phyloP scores from a whole-genome alignment of 2,888 invertebrate species.

The Odontomyia ornata region DNA sequence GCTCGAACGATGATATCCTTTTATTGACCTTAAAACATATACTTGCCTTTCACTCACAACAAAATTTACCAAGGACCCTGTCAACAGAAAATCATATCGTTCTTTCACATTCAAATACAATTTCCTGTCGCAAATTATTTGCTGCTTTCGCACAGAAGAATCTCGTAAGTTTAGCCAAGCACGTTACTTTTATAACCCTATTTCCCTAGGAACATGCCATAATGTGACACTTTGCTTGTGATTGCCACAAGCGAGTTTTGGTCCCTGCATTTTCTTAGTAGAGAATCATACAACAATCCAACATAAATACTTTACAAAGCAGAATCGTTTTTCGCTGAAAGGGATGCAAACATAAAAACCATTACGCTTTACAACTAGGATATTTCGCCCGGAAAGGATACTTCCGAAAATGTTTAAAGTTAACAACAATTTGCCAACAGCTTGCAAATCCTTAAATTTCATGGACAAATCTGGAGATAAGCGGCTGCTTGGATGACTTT shows the following conservation, averaged over 20 bases:
- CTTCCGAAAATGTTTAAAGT: neutral
- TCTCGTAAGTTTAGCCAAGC: conserved; percentile 14
- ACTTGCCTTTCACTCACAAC: too few relatives aligned
- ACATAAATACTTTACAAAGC: neutral
- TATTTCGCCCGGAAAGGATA: conserved; percentile 6
- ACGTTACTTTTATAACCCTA: neutral
- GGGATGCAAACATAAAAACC: neutral
- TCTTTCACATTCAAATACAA: neutral
- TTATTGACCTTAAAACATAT: too few relatives aligned
- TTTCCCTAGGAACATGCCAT: neutral
- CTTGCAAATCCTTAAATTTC: too few relatives aligned
- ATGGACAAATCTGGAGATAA: too few relatives aligned
- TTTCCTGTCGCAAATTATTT: neutral
- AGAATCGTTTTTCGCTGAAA: neutral
- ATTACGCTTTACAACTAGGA: neutral
- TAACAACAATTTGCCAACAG: too few relatives aligned
- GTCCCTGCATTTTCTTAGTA: neutral
- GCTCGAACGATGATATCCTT: too few relatives aligned
- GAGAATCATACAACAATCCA: neutral
- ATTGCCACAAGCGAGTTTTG: neutral
- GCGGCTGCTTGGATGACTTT: too few relatives aligned
- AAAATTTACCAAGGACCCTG: too few relatives aligned
- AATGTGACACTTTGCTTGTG: neutral
- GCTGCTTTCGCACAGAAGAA: neutral
- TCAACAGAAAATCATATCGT: too few relatives aligned